A percentile compares a stretch with the other conserved stretches of the same genome.
Conservation (phyloP, 2,113 vertebrate genomes). For the Sebastes fasciatus region DNA sequence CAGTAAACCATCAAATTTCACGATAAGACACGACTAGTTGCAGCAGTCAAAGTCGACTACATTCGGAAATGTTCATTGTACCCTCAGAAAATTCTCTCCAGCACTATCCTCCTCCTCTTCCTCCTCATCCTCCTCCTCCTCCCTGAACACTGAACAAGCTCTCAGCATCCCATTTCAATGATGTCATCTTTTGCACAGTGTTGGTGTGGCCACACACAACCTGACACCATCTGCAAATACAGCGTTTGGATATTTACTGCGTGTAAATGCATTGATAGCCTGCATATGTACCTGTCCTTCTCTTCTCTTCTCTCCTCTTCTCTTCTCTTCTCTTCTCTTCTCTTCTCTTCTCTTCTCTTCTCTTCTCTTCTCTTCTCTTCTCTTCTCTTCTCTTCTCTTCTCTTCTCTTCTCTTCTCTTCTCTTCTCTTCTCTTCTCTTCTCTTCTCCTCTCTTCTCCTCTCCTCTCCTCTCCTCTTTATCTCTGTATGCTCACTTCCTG, state of each 20-base stretch:
- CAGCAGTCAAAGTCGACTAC: not conserved
- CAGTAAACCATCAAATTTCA: not conserved
- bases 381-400: not conserved
- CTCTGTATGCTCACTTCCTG: constrained; percentile 1
- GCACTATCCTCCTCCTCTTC: not conserved
- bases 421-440: too few species aligned
- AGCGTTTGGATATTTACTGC: not conserved
- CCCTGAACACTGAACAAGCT: constrained; percentile 1
- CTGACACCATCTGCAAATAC: not conserved
- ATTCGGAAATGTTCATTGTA: not conserved
- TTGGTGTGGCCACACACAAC: not conserved
- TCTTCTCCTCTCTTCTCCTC: too few species aligned
- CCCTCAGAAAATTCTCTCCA: not conserved
- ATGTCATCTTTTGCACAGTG: constrained; percentile 27
- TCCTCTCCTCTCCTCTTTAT: too few species aligned
- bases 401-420: too few species aligned
- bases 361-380: not conserved
- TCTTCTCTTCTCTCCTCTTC: too few species aligned
- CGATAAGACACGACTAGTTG: not conserved
- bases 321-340: not conserved
- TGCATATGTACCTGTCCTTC: not conserved
- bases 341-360: not conserved
- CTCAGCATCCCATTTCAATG: constrained; percentile 4
- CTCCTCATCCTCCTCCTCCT: constrained; percentile 13
- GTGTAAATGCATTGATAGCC: not conserved